Evolutionary conservation across 2,113 vertebrate genomes (phyloP), one percentile per base, ranked within the genome.

Genomic region (Panthera tigris): DNA sequence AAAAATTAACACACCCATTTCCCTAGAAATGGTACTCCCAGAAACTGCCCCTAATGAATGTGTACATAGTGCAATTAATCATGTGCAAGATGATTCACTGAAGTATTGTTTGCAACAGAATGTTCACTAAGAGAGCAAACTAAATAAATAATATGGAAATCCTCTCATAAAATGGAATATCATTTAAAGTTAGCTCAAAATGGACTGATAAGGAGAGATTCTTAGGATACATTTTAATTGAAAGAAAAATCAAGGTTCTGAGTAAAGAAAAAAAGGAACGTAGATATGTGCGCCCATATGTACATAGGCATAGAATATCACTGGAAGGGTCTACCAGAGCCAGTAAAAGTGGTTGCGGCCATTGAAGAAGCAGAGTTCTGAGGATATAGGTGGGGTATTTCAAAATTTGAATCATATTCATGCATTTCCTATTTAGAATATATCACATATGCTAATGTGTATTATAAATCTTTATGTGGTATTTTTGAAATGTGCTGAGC

Each of bases 101-200:
- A 86, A 94, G 1, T 29, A 50, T 29, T 83, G 5, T 81, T 90
- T 88, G 6, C 71, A 81, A 29, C 18, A 76, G 80, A 93, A 63
- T 61, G 29, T 73, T 94, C 21, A 57, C 13, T 55, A 92, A 83
- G 29, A 10, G 6, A 94, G 2, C 7, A 81, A 95, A 68, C 63
- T 55, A 86, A 89, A 83, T 29, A 93, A 92, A 84, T 65, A 79
- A 65, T n/a, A 76, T n/a, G 23, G 66, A 93, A 89, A 63, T 80
- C 11, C 87, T 41, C 16, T 50, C n/a, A 78, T 36, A 55, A 6
- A 82, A 73, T 84, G 12, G 5, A 68, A 84, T 66, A 68, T 79
- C 33, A 52, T 50, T 97, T 96, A 3, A 55, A 94, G 10, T 86
- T 33, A 88, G 5, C 4, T 92, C 41, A 78, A 74, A 85, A n/a